phyloP scores from a whole-genome alignment of 2,797 vertebrate species.

The Psittacula echo region DNA sequence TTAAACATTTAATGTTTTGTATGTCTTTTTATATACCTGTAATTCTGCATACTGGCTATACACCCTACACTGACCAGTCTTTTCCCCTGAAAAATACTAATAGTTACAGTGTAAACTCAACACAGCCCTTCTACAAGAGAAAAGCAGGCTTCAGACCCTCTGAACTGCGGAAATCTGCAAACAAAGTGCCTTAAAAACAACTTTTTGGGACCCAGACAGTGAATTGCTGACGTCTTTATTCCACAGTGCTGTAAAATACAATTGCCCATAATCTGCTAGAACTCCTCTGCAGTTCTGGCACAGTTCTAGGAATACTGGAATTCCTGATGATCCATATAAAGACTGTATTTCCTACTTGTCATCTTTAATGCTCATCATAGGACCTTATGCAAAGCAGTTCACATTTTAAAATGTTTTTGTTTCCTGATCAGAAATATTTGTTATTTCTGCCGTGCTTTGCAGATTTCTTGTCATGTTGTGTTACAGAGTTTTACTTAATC shows the following conservation, averaged over 20 bases:
- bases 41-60: not conserved
- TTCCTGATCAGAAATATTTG: not conserved
- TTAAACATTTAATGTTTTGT: not conserved
- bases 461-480: not conserved
- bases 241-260: not conserved
- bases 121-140: not conserved
- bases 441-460: not conserved
- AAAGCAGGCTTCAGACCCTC: not conserved
- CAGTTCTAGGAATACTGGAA: not conserved
- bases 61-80: not conserved
- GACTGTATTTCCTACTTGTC: not conserved
- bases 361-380: not conserved
- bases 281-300: not conserved
- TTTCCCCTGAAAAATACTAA: not conserved
- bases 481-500: not conserved
- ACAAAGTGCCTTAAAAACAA: not conserved
- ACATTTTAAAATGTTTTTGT: not conserved
- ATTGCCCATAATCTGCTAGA: not conserved
- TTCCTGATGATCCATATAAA: not conserved
- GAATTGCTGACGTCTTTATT: not conserved
- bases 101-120: not conserved
- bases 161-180: not conserved
- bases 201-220: not conserved
- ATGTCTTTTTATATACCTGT: not conserved
- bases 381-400: not conserved